Evolutionary conservation across 92 coral and sea anemone species (phyloP), one percentile per base, ranked within the genome.

Genomic region (Paramuricea clavata): DNA sequence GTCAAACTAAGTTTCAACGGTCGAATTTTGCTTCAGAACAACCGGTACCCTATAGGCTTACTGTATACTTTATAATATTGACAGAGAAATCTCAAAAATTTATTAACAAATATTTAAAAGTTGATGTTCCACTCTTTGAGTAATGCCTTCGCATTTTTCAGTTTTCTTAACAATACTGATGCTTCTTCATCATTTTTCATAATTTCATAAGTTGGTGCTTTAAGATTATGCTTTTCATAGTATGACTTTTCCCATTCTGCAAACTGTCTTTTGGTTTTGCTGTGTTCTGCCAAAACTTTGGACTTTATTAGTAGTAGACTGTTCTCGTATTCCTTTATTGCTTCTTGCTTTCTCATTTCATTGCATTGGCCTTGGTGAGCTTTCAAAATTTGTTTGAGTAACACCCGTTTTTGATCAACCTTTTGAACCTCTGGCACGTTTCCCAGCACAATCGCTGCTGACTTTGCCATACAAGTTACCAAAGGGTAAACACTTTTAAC

Each of bases 231-330:
- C 27, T 90, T 86, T 28, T 57, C 12, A 81, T 75, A 86, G 32
- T 59, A 90, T 42, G 67, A 36, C 56, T 86, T 80, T 78, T 90
- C 90, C 90, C 90, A 90, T 21, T 82, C 76, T 64, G 75, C 54
- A 15, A 89, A 78, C 43, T 88, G 36, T 28, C 76, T 69, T 50
- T 83, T 85, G 27, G 81, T 30, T 31, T 75, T 82, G 54, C 41
- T 22, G n/a, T 86, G 62, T 61, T 90, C 39, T 57, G 78, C 81
- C 17, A 90, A 87, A 36, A 86, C 87, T 36, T 81, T 74, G n/a
- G 65, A 42, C 86, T 82, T n/a, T 17, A 90, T 70, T 72, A 70
- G 82, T 7, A 74, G 83, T 57, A 90, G 87, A 23, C 43, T 34
- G 59, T 42, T 44, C 52, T 81, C 72, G 57, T 86, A 86, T 62